Base-by-base conservation (phyloP, 2,797 vertebrate genomes). In the Sardinella longiceps region DNA sequence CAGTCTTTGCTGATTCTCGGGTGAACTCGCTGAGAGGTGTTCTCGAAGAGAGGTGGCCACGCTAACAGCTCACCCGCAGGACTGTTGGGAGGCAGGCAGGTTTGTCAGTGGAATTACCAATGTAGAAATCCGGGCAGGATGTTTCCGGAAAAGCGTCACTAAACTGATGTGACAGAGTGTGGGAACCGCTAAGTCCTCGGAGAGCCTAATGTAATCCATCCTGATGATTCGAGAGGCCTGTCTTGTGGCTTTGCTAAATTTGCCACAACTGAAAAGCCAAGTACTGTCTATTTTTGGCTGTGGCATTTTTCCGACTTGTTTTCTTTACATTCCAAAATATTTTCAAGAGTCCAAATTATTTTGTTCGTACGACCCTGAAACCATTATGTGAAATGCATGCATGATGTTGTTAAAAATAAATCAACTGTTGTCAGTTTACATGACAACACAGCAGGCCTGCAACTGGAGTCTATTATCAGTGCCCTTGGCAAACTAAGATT, bases 401-500 rank as follows among this genome's bases (percentile, higher is more conserved):
- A 20, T 20, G 30, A 74, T 39, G 33, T 37, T 74, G 39, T 14
- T 37, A 39, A 28, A 33, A 70, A 70, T 37, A 70, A 70, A 37
- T 74, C 30, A 20, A 5, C 30, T 30, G 66, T 74, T 30, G 66
- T 74, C 66, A 39, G 66, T 74, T 30, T 74, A 18, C 30, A 74
- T 7, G 33, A 74, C 15, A 37, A 12, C 30, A 33, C 10, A 70
- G 30, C 12, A 18, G 66, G 5, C 66, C 30, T 30, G 9, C 25
- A 20, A 33, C 33, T 33, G 30, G 30, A 37, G 5, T 74, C 45
- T 88, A 74, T 91, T 93, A 94, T 94, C 93, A 88, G 90, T 87
- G 85, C 85, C 84, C 81, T 87, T 89, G 91, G 92, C 92, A 90
- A 87, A 90, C 86, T 86, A 91, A 93, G 92, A 94, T 90, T 90